These are phyloP conservation scores for Podarcis cretensis DNA, from an alignment of 2,113 vertebrate species.

Conservation along the genomic window DNA sequence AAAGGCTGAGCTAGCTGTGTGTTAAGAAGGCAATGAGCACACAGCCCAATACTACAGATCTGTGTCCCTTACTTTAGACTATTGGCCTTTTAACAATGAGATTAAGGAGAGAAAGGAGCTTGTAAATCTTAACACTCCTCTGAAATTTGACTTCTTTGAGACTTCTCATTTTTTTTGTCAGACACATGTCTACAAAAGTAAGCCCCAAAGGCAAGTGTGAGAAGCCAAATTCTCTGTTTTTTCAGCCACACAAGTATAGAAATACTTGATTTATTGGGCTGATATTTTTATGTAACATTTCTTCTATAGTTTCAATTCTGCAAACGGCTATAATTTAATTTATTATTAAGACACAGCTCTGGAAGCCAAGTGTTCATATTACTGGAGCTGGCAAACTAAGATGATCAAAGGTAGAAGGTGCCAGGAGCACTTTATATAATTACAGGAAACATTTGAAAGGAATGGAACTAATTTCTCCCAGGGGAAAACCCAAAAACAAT, in stretches of 20 bases:
- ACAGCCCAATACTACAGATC: neutral
- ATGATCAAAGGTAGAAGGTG: neutral
- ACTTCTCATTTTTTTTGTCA: too few relatives aligned
- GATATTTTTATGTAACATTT: neutral
- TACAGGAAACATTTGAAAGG: neutral
- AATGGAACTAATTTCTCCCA: neutral
- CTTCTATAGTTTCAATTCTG: neutral
- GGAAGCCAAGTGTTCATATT: neutral
- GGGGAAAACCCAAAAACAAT: neutral
- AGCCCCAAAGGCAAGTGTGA: neutral
- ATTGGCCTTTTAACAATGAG: neutral
- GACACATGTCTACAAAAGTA: neutral
- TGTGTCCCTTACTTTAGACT: neutral
- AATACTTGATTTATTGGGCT: neutral
- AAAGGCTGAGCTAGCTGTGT: too few relatives aligned
- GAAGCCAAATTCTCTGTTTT: neutral
- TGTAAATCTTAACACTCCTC: neutral
- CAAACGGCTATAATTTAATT: neutral
- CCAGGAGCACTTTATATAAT: neutral
- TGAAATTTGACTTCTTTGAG: neutral
- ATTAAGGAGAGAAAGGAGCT: neutral
- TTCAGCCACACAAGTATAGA: neutral
- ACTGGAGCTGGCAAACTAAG: neutral
- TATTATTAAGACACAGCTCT: neutral
- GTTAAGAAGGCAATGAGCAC: too few relatives aligned